These are phyloP conservation scores for Rotaria magnacalcarata DNA, from an alignment of 2,888 invertebrate species.

Conservation along the genomic window DNA sequence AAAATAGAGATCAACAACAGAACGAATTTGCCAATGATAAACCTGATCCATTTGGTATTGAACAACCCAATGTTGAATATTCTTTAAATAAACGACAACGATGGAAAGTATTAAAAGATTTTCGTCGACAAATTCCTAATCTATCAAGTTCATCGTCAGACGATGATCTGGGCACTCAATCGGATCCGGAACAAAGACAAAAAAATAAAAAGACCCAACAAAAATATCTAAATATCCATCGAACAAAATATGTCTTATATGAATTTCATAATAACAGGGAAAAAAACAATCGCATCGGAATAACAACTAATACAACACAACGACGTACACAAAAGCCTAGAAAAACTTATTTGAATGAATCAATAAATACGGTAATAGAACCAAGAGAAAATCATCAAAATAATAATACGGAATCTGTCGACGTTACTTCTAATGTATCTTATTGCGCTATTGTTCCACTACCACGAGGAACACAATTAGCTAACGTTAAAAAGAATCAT, in stretches of 20 bases:
- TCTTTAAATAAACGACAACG: constrained; percentile 8
- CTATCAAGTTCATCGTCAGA: not conserved
- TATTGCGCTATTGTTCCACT: not conserved
- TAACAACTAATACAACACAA: not conserved
- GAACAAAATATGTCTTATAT: not conserved
- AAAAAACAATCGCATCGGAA: not conserved
- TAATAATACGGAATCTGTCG: not conserved
- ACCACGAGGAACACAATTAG: not conserved
- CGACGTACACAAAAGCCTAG: not conserved
- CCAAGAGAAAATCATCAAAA: not conserved
- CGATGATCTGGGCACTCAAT: not conserved
- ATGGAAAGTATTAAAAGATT: not conserved
- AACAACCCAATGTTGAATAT: not conserved
- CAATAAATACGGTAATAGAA: not conserved
- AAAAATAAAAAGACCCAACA: not conserved
- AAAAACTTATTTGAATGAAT: no score
- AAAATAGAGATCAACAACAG: not conserved
- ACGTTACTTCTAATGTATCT: not conserved
- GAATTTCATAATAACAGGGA: not conserved
- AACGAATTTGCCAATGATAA: not conserved
- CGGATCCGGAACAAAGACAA: not conserved
- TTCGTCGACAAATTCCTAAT: not conserved
- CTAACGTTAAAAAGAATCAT: not conserved
- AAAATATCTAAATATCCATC: not conserved
- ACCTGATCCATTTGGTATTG: not conserved